Percentiles rank a stretch among this genome's conserved stretches.
phyloP scores from a whole-genome alignment of 1,140 invertebrate genomes.

The Drosophila micromelanica region DNA sequence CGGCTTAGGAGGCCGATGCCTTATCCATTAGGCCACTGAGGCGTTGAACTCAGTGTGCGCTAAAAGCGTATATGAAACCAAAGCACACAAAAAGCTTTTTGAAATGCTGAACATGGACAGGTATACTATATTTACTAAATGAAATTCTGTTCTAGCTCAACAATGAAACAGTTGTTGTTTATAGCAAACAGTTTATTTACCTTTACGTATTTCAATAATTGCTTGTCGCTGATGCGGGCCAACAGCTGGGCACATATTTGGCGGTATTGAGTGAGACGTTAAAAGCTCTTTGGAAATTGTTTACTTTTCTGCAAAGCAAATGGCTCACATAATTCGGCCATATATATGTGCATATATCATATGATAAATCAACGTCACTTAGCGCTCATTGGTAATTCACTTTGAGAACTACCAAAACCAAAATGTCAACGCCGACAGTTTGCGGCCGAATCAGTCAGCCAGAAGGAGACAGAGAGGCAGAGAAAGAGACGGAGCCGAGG shows the following conservation, averaged over 20 bases:
- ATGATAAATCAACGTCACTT: constrained; percentile 80
- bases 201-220: constrained; percentile 34
- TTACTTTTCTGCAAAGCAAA: constrained; percentile 18
- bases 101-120: background rate
- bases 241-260: constrained; percentile 38
- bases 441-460: constrained; percentile 46
- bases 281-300: constrained; percentile 25
- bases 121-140: constrained; percentile 6
- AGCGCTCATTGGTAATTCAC: constrained; percentile 71
- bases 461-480: background rate
- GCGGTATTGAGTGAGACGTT: constrained; percentile 3
- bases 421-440: constrained; percentile 63
- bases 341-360: constrained; percentile 29
- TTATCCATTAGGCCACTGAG: constrained; percentile 75
- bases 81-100: background rate
- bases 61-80: constrained; percentile 12
- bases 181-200: constrained; percentile 26
- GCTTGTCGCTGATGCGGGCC: constrained; percentile 32
- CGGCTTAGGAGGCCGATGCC: constrained; percentile 77
- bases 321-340: constrained; percentile 25
- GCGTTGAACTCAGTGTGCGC: constrained; percentile 11
- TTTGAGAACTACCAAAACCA: constrained; percentile 44
- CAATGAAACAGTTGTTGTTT: constrained; percentile 33
- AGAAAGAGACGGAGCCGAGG: background rate
- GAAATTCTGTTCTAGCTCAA: constrained; percentile 12